These are phyloP conservation scores for Clarias laeviceps DNA, from an alignment of 2,797 vertebrate species.

Conservation along the genomic window DNA sequence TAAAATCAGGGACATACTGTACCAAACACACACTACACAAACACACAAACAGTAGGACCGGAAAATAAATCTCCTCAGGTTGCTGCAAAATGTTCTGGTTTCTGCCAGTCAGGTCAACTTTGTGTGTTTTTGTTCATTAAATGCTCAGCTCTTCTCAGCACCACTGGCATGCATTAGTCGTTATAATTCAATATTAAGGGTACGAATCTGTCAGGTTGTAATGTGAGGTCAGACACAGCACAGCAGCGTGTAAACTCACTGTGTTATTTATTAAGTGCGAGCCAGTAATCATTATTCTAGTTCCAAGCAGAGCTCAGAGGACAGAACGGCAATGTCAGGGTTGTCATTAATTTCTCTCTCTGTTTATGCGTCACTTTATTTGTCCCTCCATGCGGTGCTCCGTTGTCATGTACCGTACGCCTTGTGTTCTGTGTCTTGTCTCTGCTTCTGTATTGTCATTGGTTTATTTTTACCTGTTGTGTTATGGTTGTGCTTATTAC, in stretches of 20 bases:
- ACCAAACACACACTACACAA: neutral
- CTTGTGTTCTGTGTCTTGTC: neutral
- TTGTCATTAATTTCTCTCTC: neutral
- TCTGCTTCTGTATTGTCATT: neutral
- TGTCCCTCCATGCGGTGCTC: neutral
- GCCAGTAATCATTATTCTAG: neutral
- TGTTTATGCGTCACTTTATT: neutral
- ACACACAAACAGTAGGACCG: too few relatives aligned
- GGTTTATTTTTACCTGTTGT: neutral
- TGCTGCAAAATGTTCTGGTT: neutral
- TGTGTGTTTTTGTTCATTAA: neutral
- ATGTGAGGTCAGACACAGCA: neutral
- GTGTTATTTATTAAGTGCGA: neutral
- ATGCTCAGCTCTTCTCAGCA: neutral
- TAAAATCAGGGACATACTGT: too few relatives aligned
- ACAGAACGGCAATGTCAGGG: neutral
- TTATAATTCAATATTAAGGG: neutral
- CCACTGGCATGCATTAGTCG: neutral
- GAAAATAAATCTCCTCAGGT: neutral
- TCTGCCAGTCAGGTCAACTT: neutral
- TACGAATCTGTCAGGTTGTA: neutral
- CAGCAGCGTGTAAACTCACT: neutral
- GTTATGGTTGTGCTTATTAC: neutral
- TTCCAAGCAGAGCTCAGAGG: neutral
- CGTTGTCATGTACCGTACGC: neutral